These are phyloP conservation scores for Lymantria dispar DNA, from an alignment of 2,888 invertebrate species.

Conservation along the genomic window DNA sequence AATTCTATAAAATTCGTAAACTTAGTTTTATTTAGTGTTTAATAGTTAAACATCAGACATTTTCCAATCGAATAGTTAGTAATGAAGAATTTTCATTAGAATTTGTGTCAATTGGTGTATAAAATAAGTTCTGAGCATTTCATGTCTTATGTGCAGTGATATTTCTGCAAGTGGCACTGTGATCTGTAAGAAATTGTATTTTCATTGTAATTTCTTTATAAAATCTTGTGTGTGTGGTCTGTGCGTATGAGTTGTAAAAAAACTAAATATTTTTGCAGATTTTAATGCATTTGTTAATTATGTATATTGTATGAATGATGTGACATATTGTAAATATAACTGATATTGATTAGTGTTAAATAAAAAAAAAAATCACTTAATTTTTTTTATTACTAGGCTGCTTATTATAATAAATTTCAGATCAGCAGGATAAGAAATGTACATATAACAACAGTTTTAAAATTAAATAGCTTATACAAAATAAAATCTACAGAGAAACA, in stretches of 20 bases:
- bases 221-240: constrained; percentile 29
- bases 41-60: no score
- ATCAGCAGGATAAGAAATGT: constrained; percentile 19
- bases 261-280: constrained; percentile 49
- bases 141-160: constrained; percentile 11
- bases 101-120: constrained; percentile 13
- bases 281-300: constrained; percentile 65
- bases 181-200: constrained; percentile 39
- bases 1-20: no score
- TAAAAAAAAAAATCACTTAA: constrained; percentile 55
- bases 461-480: neutral
- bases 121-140: constrained; percentile 18
- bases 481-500: neutral
- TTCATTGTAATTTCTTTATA: constrained; percentile 36
- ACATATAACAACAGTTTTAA: constrained; percentile 1
- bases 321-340: constrained; percentile 69
- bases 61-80: neutral
- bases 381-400: constrained; percentile 35
- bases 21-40: no score
- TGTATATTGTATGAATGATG: constrained; percentile 48
- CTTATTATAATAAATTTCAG: constrained; percentile 19
- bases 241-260: constrained; percentile 36
- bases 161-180: constrained; percentile 52
- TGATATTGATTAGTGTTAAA: constrained; percentile 71
- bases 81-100: constrained; percentile 6